These are phyloP conservation scores for Rhinichthys osculus DNA, from an alignment of 2,797 vertebrate genomes.

Conservation along the genomic window DNA sequence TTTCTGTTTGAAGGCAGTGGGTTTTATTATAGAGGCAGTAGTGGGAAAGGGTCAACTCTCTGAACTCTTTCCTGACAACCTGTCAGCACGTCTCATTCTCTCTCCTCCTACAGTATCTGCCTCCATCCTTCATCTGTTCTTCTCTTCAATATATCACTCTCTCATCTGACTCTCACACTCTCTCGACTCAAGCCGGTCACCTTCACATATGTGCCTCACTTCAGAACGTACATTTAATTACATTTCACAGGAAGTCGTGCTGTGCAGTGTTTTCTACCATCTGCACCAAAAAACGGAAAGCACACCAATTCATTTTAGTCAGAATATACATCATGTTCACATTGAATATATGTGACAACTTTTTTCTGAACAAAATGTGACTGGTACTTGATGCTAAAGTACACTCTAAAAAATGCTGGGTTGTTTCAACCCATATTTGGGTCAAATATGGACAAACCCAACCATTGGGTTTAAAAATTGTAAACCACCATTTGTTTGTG, in stretches of 20 bases:
- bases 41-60: slow-evolving; percentile 49
- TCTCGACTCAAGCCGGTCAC: slow-evolving; percentile 6
- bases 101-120: slow-evolving; percentile 15
- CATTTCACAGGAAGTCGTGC: not conserved
- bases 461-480: not conserved
- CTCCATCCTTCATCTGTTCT: slow-evolving; percentile 10
- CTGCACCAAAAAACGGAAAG: not conserved
- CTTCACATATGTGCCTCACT: slow-evolving; percentile 24
- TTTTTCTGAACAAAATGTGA: not conserved
- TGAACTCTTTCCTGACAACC: slow-evolving; percentile 45
- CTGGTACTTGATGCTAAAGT: not conserved
- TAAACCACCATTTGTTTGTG: no score
- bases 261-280: not conserved
- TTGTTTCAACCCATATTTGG: not conserved
- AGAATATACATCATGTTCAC: not conserved
- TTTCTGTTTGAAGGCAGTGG: not conserved
- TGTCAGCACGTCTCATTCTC: slow-evolving; percentile 29
- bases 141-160: slow-evolving; percentile 41
- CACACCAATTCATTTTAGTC: not conserved
- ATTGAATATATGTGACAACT: not conserved
- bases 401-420: no score
- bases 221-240: slow-evolving; percentile 8
- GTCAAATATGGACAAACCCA: not conserved
- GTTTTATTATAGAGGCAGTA: slow-evolving; percentile 23
- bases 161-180: not conserved